These are phyloP conservation scores for Euphonia xanthogaster DNA, from an alignment of 2,797 vertebrate species.

Conservation along the genomic window DNA sequence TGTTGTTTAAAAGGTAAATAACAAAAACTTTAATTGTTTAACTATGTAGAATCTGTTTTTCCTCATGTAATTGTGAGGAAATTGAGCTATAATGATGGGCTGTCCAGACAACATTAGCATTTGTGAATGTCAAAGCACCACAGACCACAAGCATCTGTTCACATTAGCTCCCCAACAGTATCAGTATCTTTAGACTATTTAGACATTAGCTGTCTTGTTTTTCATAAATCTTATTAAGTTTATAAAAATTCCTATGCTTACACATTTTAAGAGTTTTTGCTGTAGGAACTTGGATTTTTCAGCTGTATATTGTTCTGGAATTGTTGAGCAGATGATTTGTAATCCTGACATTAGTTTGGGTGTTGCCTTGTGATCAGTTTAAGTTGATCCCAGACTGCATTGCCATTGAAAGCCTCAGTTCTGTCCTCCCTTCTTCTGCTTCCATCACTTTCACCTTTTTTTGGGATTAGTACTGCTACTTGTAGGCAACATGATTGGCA, in stretches of 20 bases:
- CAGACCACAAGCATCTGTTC: not conserved
- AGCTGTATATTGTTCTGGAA: not conserved
- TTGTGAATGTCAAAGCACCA: not conserved
- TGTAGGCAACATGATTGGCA: fast-evolving
- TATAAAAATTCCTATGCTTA: not conserved
- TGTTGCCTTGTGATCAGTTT: not conserved
- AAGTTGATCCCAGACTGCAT: not conserved
- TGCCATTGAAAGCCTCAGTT: not conserved
- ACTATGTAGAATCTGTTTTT: not conserved
- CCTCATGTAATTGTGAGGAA: not conserved
- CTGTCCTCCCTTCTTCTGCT: not conserved
- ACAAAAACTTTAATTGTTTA: not conserved
- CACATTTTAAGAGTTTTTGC: not conserved
- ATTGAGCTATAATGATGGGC: not conserved
- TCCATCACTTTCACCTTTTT: not conserved
- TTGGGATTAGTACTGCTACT: not conserved
- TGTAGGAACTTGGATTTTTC: not conserved
- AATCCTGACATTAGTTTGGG: not conserved
- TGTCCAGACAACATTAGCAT: not conserved
- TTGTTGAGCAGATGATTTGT: not conserved
- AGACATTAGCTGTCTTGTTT: not conserved
- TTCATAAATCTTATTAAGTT: not conserved
- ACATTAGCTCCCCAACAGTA: not conserved
- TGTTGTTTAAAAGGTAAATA: not conserved
- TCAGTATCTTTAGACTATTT: not conserved